Base-by-base conservation (phyloP, 1,140 invertebrate genomes). In the Drosophila parabipectinata region DNA sequence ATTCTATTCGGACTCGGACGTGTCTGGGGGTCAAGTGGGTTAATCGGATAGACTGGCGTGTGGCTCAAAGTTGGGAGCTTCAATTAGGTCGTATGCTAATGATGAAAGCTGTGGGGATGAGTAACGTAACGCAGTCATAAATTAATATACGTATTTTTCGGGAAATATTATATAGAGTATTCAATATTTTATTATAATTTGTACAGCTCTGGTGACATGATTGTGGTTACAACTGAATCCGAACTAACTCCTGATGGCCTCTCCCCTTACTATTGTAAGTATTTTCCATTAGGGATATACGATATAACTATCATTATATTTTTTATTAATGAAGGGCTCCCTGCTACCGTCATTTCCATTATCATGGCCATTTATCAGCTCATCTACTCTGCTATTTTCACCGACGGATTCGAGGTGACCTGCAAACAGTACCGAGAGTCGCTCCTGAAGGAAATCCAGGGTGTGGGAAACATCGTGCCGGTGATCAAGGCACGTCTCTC, bases 381-480 rank as follows among this genome's bases (percentile, higher is more conserved):
- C 0, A 91, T 94, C 1, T 94, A 95, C 81, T 94, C 94, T 1
- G 88, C 94, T 4, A 92, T 95, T 24, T 91, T 94, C 24, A 95
- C 95, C 0, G 94, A 95, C 90, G 95, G 95, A 3, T 95, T 94
- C 68, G 93, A 94, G 15, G 94, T 93, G 73, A 95, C 94, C 53
- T 96, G 95, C 84, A 93, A 93, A 1, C 93, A 95, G 68, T 95
- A 95, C 67, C 92, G 93, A 48, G 93, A 92, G 64, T 93, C 93
- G 55, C 76, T 95, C 56, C 92, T 95, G 1, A 93, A 92, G 94
- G 92, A 93, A 67, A 81, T 94, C 1, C 92, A 92, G 63, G 94
- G 93, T 0, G 92, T 92, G 39, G 94, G 94, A 18, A 93, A 94
- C 41, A 93, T 94, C 64, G 94, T 94, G 2, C 92, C 93, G 1